Conservation (phyloP, 2,888 invertebrate species). For the Atrina japonica region DNA sequence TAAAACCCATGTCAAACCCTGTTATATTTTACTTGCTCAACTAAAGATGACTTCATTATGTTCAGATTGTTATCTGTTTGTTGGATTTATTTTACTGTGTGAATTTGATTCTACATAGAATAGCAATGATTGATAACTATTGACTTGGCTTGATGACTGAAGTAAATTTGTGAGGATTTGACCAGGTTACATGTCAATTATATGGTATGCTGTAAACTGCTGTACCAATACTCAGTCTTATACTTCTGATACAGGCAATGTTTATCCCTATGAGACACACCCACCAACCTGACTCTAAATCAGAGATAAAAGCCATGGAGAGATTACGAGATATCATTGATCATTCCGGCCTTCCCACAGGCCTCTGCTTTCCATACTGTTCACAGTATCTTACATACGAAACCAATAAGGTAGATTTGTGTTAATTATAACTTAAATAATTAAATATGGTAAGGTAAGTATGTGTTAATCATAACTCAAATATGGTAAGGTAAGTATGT, state of each 20-base stretch:
- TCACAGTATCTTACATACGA: slow-evolving; percentile 68
- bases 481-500: too few relatives aligned
- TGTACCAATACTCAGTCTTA: not conserved
- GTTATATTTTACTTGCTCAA: too few relatives aligned
- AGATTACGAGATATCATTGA: slow-evolving; percentile 61
- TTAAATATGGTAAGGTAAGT: not conserved
- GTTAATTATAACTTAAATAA: not conserved
- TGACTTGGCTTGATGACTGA: not conserved
- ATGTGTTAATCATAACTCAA: too few relatives aligned
- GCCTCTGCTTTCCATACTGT: slow-evolving; percentile 68
- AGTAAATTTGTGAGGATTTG: too few relatives aligned
- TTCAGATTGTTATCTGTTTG: too few relatives aligned
- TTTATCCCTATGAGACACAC: slow-evolving; percentile 65
- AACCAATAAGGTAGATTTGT: slow-evolving; percentile 66
- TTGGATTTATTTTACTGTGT: too few relatives aligned
- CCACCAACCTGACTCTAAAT: slow-evolving; percentile 55
- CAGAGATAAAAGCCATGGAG: slow-evolving; percentile 68
- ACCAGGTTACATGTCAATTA: too few relatives aligned
- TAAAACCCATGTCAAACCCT: too few relatives aligned
- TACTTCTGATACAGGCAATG: slow-evolving; percentile 56
- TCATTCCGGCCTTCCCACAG: slow-evolving; percentile 53
- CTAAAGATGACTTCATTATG: too few relatives aligned
- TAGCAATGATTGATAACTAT: not conserved
- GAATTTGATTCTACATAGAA: not conserved
- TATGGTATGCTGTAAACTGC: too few relatives aligned